Conservation (phyloP, 2,797 vertebrate genomes). For the Syndactyla subalaris region DNA sequence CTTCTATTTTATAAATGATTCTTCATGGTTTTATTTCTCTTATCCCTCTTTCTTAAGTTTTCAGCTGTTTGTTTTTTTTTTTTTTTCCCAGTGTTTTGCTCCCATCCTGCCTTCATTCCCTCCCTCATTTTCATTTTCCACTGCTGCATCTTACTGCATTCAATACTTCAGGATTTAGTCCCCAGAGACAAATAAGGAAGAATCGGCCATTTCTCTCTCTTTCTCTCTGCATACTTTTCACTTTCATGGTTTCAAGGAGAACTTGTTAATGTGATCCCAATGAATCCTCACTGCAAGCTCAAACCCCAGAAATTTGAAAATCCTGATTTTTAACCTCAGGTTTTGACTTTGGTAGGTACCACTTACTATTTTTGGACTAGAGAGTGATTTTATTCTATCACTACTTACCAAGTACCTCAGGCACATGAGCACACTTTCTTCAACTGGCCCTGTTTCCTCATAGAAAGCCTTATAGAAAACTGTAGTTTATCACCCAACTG, state of each 20-base stretch:
- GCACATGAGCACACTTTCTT: neutral
- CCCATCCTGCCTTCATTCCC: neutral
- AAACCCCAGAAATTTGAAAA: neutral
- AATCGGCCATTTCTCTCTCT: neutral
- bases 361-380: neutral
- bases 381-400: neutral
- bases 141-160: neutral
- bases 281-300: neutral
- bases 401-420: neutral
- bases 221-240: neutral
- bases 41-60: neutral
- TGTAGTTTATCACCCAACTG: neutral
- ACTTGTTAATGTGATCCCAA: neutral
- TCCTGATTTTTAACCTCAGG: neutral
- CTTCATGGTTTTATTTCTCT: conserved; percentile 16
- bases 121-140: neutral
- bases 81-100: neutral
- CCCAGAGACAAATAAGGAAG: neutral
- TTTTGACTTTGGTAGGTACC: neutral
- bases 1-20: conserved; percentile 1
- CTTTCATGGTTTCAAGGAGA: neutral
- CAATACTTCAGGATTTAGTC: neutral
- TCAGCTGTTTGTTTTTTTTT: neutral
- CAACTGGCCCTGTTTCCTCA: neutral
- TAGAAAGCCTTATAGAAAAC: neutral